A percentile compares a stretch with the other conserved stretches of the same genome.
These are phyloP conservation scores for Nannospalax galili DNA, from an alignment of 2,113 vertebrate genomes.

Conservation along the genomic window DNA sequence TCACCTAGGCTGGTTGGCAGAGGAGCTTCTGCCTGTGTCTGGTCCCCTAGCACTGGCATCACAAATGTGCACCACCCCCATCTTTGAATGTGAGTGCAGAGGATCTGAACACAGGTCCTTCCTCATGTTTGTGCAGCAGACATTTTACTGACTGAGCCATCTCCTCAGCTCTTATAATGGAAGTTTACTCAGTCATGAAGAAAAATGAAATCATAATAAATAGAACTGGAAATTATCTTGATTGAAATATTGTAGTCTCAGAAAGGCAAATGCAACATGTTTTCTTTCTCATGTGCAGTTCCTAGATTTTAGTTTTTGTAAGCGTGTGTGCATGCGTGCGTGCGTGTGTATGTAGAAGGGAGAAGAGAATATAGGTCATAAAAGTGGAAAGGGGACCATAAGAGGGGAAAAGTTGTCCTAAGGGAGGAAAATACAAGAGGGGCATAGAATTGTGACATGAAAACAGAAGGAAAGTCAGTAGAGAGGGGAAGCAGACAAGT, in stretches of 20 bases:
- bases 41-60: no score
- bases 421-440: background rate
- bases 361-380: background rate
- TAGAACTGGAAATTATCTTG: background rate
- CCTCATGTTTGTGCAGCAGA: background rate
- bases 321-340: background rate
- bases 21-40: background rate
- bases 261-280: background rate
- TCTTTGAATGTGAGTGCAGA: background rate
- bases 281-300: background rate
- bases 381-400: background rate
- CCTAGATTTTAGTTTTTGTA: background rate
- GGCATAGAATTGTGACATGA: background rate
- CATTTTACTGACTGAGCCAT: background rate
- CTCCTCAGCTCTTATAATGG: background rate
- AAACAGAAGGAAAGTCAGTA: background rate
- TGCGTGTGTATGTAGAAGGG: background rate
- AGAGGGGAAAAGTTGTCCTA: background rate
- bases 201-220: background rate
- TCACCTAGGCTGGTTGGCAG: background rate
- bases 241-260: background rate
- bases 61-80: background rate
- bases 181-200: background rate
- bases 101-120: background rate
- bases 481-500: no score